Conservation (phyloP, 2,113 vertebrate species). For the Indri indri region DNA sequence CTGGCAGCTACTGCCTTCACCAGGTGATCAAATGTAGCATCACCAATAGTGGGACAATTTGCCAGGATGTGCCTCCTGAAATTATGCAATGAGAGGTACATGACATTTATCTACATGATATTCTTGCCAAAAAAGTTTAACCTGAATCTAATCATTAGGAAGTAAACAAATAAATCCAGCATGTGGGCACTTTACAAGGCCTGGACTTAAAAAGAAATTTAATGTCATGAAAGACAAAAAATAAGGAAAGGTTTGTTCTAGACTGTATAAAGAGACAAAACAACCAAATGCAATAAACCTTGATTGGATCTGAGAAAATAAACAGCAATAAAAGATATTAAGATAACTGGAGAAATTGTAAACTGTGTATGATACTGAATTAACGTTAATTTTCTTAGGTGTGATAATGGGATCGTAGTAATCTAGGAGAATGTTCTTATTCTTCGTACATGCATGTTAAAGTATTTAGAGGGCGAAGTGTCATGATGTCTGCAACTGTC, state of each 20-base stretch:
- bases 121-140: conserved; percentile 10
- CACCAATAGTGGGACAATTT: neutral
- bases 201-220: conserved; percentile 44
- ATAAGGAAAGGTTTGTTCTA: neutral
- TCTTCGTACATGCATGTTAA: neutral
- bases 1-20: neutral
- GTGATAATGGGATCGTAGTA: neutral
- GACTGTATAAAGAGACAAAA: conserved; percentile 43
- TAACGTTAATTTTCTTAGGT: conserved; percentile 29
- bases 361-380: neutral
- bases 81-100: neutral
- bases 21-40: conserved; percentile 28
- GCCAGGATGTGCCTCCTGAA: neutral
- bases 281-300: conserved; percentile 34
- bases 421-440: neutral
- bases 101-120: neutral
- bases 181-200: neutral
- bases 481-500: neutral
- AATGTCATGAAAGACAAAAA: neutral
- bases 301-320: conserved; percentile 24
- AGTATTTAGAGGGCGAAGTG: neutral
- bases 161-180: conserved; percentile 26
- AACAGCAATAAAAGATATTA: conserved; percentile 41
- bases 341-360: conserved; percentile 10
- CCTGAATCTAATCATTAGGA: conserved; percentile 45